Evolutionary conservation across 1,140 invertebrate genomes (phyloP), one percentile per base, ranked within the genome.

Genomic region (Mactra quadrangularis): DNA sequence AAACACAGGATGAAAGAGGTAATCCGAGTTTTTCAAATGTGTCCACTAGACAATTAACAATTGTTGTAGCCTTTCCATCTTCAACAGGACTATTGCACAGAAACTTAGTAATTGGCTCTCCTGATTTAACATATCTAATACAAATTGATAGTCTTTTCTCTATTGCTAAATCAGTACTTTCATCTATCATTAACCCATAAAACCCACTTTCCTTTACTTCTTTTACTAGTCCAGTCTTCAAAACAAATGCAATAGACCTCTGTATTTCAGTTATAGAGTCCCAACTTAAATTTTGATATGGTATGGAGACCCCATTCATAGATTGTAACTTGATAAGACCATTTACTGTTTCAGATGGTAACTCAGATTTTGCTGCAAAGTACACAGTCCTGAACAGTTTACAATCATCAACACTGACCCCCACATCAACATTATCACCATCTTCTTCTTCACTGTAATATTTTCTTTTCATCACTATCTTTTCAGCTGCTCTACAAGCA

Each of bases 191-290:
- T 27, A 57, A 11, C 27, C 59, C 29, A 60, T 35, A 75, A n/a
- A 52, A 31, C 35, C n/a, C 17, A 31, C 33, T 66, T 15, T 15
- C 9, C 31, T 64, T 78, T 9, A 66, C 33, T 22, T 78, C 75
- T 29, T 41, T 41, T 19, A 55, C 25, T 31, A 66, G 13, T 1
- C 66, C 29, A 35, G 19, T 41, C 33, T 31, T 64, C 6, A 66
- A 35, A 4, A 78, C 27, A 27, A 1, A 15, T 15, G 15, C 1
- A 0, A 52, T 66, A n/a, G 47, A 66, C 29, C 27, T 35, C 47
- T 52, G 75, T 22, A 78, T 53, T 68, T 78, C 75, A 53, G 75
- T 66, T 7, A 78, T 53, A 19, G 75, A 3, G 11, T 4, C n/a
- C 45, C 60, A 78, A 25, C 60, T 78, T 6, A 76, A 33, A 62